phyloP scores from a whole-genome alignment of 2,797 vertebrate genomes.

The Fistularia commersonii region DNA sequence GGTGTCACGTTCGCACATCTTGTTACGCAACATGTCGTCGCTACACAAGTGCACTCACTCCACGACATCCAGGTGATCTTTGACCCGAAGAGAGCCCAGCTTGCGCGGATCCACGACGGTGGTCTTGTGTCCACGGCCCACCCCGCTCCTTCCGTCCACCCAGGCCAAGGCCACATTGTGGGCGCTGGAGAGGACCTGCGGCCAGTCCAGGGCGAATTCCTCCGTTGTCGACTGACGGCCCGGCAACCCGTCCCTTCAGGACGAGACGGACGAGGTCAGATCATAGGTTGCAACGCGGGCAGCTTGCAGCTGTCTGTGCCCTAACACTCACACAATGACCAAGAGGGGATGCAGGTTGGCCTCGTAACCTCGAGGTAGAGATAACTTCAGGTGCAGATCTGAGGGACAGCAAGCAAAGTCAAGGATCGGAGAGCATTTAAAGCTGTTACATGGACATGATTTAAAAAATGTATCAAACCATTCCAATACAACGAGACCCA shows the following conservation, averaged over 20 bases:
- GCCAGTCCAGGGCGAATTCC: conserved; percentile 79
- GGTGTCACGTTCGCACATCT: background rate
- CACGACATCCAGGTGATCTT: conserved; percentile 75
- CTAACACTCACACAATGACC: conserved; percentile 76
- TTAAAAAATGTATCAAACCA: too few relatives aligned
- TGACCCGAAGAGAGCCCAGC: conserved; percentile 71
- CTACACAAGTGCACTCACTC: conserved; percentile 70
- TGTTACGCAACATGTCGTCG: conserved; percentile 4
- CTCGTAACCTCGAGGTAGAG: conserved; percentile 77
- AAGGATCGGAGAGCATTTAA: background rate
- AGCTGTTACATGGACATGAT: too few relatives aligned
- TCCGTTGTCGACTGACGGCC: conserved; percentile 76
- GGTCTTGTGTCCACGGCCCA: conserved; percentile 72
- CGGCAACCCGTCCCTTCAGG: conserved; percentile 70
- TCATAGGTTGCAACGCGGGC: conserved; percentile 7
- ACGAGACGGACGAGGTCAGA: conserved; percentile 24
- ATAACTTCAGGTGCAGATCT: conserved; percentile 81
- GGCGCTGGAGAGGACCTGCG: conserved; percentile 75
- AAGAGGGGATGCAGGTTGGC: conserved; percentile 77
- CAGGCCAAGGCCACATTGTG: conserved; percentile 75
- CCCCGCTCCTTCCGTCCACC: conserved; percentile 74
- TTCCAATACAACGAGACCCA: too few relatives aligned
- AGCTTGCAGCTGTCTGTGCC: background rate
- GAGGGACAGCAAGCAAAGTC: conserved; percentile 28
- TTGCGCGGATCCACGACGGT: conserved; percentile 64